phyloP scores from a whole-genome alignment of 2,113 vertebrate species.

The Cyphomyrus discorhynchus region DNA sequence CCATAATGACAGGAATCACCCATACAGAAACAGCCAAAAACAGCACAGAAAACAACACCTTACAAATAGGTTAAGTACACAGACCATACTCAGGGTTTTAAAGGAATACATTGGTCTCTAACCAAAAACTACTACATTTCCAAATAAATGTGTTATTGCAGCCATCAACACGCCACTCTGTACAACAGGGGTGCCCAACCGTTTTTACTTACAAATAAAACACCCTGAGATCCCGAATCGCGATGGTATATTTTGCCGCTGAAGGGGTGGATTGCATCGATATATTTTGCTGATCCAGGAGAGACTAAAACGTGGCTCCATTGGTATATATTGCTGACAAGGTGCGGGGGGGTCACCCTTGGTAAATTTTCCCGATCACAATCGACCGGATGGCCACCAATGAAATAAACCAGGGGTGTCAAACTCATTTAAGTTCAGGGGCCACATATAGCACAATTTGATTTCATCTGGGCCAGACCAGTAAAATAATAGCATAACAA shows the following conservation, averaged over 20 bases:
- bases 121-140: neutral
- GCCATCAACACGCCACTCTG: neutral
- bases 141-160: neutral
- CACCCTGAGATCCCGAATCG: neutral
- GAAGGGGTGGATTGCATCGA: neutral
- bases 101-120: neutral
- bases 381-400: neutral
- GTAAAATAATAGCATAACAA: too few relatives aligned
- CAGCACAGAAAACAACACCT: neutral
- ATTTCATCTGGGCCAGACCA: too few relatives aligned
- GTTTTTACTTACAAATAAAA: neutral
- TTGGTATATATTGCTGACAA: neutral
- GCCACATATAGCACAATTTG: too few relatives aligned
- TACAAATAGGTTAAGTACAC: neutral
- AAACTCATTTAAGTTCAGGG: too few relatives aligned
- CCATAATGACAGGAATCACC: neutral
- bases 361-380: neutral
- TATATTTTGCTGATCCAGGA: neutral
- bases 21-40: neutral
- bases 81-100: neutral
- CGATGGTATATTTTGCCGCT: neutral
- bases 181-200: neutral
- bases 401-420: neutral
- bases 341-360: neutral
- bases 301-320: neutral